Conservation (phyloP, 2,797 vertebrate species). For the Leuciscus waleckii region DNA sequence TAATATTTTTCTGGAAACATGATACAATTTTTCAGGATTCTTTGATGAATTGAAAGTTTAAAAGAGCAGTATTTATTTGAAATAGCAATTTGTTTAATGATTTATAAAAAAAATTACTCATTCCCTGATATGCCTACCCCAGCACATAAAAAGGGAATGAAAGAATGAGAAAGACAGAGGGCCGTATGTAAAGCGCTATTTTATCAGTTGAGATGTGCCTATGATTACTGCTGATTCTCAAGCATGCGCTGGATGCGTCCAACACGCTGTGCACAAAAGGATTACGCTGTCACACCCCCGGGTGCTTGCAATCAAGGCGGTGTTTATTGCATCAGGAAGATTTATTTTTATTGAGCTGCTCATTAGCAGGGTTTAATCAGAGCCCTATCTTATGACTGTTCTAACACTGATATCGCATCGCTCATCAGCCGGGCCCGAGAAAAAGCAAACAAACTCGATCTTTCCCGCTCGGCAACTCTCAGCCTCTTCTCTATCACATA, state of each 20-base stretch:
- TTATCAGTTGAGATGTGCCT: slow-evolving; percentile 53
- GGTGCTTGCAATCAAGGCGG: slow-evolving; percentile 64
- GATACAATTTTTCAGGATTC: not conserved
- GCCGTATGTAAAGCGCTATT: slow-evolving; percentile 35
- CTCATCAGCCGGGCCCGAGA: slow-evolving; percentile 51
- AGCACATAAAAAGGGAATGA: not conserved
- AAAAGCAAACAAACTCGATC: slow-evolving; percentile 44
- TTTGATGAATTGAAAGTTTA: not conserved
- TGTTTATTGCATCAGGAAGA: slow-evolving; percentile 67
- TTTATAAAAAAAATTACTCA: not conserved
- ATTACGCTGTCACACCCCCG: slow-evolving; percentile 64
- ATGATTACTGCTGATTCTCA: slow-evolving; percentile 51
- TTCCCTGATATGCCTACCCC: not conserved
- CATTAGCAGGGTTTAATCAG: slow-evolving; percentile 68
- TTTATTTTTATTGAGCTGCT: slow-evolving; percentile 68
- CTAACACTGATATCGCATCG: slow-evolving; percentile 53
- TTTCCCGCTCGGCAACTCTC: slow-evolving; percentile 19
- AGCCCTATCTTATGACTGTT: slow-evolving; percentile 60
- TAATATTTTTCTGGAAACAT: not conserved
- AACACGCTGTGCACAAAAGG: slow-evolving; percentile 61
- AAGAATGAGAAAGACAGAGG: slow-evolving; percentile 8
- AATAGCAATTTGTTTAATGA: not conserved
- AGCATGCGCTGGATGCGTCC: slow-evolving; percentile 45
- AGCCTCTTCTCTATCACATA: slow-evolving; percentile 35
- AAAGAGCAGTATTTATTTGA: not conserved